Evolutionary conservation across 2,113 vertebrate species (phyloP).

Genomic region (Sceloporus tristichus): DNA sequence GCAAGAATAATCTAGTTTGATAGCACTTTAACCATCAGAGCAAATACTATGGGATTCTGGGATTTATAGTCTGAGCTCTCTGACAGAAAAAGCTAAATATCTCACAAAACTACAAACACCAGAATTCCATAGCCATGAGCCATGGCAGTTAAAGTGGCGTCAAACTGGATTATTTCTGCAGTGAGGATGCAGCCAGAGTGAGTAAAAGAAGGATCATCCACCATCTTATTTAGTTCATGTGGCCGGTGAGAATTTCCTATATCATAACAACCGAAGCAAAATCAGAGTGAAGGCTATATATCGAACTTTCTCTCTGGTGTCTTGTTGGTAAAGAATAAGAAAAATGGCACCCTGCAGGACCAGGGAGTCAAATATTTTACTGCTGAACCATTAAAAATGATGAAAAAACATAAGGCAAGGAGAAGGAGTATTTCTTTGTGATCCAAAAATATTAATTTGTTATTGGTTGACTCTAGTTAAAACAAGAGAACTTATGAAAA

Average conservation of each 20-base stretch:
- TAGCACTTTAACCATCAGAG: no score
- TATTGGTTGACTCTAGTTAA: not conserved
- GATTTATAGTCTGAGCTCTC: no score
- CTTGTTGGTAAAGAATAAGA: not conserved
- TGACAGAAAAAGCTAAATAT: no score
- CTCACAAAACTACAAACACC: no score
- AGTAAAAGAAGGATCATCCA: not conserved
- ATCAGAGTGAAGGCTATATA: not conserved
- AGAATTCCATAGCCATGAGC: no score
- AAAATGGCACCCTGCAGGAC: not conserved
- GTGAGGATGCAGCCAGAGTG: no score
- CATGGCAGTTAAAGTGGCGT: no score
- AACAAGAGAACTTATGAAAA: not conserved
- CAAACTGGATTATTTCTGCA: no score
- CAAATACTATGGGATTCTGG: no score
- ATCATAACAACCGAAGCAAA: not conserved
- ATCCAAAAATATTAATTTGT: not conserved
- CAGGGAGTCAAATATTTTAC: not conserved
- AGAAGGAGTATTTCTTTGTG: not conserved
- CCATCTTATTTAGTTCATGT: not conserved
- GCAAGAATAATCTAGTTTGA: no score
- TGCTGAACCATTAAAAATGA: not conserved
- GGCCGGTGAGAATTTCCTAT: no score
- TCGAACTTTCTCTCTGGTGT: not conserved
- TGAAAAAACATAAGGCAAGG: not conserved